phyloP scores from a whole-genome alignment of 2,113 vertebrate species.

The Machaerirhynchus nigripectus region DNA sequence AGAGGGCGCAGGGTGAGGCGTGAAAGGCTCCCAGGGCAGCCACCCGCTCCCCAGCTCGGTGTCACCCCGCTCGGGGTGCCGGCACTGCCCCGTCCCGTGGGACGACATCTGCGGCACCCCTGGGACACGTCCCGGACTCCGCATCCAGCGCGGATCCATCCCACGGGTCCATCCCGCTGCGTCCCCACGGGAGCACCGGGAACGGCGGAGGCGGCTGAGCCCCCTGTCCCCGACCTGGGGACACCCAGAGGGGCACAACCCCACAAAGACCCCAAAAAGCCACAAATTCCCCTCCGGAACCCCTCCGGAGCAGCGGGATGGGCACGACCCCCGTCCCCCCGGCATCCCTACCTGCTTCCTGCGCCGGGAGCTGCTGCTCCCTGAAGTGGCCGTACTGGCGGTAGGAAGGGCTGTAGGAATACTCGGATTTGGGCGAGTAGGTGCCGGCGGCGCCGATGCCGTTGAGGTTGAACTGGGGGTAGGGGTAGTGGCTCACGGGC shows the following conservation, averaged over 20 bases:
- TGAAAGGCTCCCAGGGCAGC: fast-evolving
- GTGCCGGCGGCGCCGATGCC: constrained; percentile 83
- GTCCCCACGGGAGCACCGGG: background rate
- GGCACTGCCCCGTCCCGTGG: fast-evolving
- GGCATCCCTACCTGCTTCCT: constrained; percentile 83
- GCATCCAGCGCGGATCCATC: background rate
- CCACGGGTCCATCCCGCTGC: fast-evolving
- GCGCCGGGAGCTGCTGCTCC: constrained; percentile 88
- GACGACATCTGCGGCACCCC: fast-evolving
- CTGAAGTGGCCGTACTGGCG: constrained; percentile 91
- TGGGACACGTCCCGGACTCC: fast-evolving
- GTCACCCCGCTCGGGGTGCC: background rate
- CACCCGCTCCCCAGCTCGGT: too few species aligned
- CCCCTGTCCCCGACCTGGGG: fast-evolving
- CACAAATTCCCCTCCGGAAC: fast-evolving
- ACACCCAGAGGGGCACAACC: too few species aligned
- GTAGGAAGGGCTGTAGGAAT: constrained; percentile 88
- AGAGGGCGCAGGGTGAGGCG: background rate
- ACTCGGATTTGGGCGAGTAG: constrained; percentile 93
- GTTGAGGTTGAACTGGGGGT: constrained; percentile 90
- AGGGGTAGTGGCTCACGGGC: constrained; percentile 88
- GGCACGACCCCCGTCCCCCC: fast-evolving
- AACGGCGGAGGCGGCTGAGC: background rate
- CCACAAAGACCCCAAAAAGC: fast-evolving
- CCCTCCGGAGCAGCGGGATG: fast-evolving